Evolutionary conservation across 2,113 vertebrate species (phyloP), one percentile per base, ranked within the genome.

Genomic region (Falco punctatus): DNA sequence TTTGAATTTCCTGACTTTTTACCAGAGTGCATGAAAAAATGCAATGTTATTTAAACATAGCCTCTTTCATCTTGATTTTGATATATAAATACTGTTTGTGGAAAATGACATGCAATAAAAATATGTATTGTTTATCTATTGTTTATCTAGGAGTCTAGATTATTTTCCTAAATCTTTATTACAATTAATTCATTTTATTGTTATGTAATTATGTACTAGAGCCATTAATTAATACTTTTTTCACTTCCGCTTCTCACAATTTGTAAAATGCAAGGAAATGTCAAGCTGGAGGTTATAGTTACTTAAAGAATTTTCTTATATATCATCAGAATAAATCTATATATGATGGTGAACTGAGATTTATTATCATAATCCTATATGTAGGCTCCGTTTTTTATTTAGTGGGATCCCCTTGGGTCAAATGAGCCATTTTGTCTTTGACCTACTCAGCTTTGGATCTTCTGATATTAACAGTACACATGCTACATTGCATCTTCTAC

Each of bases 1-100:
- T 94, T 94, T 73, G 92, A 81, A 92, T 93, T 96, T 95, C 88
- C 91, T 95, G 93, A 21, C 10, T 94, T 96, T 96, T 87, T 96
- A 87, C 93, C 88, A 93, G 11, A 8, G 14, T 11, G 16, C 28
- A 33, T 88, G 64, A 90, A 94, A 88, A 94, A 88, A 87, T 57
- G 21, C 48, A 48, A 88, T 61, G 78, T 40, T 96, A 90, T 88
- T 88, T 83, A 81, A 96, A 95, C 27, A 87, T 10, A 88, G 15
- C 5, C 74, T 55, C 59, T 96, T 97, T 94, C 77, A 88, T 87
- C 81, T 82, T 46, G 28, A 72, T 70, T 85, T 84, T 91, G 44
- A 42, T 91, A 48, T 64, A 51, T 61, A 71, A 82, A 73, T 77
- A 59, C 33, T 81, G 44, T 70, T 88, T 84, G 13, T 81, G 67